Evolutionary conservation across 2,888 invertebrate species (phyloP), one percentile per base, ranked within the genome.

Genomic region (Willowsia nigromaculata): DNA sequence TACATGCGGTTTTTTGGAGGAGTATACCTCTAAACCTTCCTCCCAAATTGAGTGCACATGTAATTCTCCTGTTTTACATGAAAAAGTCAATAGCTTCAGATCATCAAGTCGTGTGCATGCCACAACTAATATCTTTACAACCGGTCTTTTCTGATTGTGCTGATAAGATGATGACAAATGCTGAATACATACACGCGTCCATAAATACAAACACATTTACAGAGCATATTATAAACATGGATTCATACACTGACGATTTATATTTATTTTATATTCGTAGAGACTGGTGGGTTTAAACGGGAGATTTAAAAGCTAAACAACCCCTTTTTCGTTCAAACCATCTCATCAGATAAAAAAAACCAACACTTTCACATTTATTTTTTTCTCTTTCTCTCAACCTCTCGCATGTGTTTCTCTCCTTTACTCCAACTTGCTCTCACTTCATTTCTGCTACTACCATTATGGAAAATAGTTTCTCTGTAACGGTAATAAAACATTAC

Each of bases 151-250:
- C 74, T 88, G 86, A 86, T 86, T 81, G 25, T 74, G 47, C 56
- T 43, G 88, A 88, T 88, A 88, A 88, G 88, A 81, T 87, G 80
- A 87, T 88, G 88, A 88, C 88, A 88, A 88, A 88, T 88, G 71
- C 74, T 43, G 74, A 83, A 65, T 83, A 11, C 11, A 7, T 25
- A 1, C 50, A 50, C 22, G 18, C n/a, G 18, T n/a, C 5, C 1
- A 50, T 18, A n/a, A 50, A 50, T 7, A 50, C n/a, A 40, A 40
- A 5, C 50, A 7, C 15, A 13, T 62, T 11, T 13, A 62, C 5
- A 25, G 30, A 30, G 62, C 30, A 62, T 11, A 56, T n/a, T 25
- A 30, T 13, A 53, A 18, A 30, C 15, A 62, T 62, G 30, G 3
- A 62, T 62, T 27, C 30, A 62, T 62, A 30, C 27, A 62, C 27